A percentile compares a stretch with the other conserved stretches of the same genome.
phyloP scores from a whole-genome alignment of 1,140 invertebrate genomes.

The Potamilus streckersoni region DNA sequence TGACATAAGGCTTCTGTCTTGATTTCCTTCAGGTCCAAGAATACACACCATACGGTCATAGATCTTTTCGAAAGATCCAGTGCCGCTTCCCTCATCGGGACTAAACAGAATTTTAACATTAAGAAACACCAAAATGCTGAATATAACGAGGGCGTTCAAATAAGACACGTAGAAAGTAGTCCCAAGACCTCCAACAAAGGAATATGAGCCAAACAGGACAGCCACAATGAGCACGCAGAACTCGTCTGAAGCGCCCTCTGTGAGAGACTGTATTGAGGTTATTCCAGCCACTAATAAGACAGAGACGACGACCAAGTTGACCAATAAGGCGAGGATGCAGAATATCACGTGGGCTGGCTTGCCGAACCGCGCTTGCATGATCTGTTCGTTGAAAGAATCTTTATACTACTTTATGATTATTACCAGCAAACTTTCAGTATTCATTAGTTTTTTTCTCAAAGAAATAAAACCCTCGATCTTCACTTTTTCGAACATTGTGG shows the following conservation, averaged over 20 bases:
- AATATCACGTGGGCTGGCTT: constrained; percentile 59
- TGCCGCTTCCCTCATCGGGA: constrained; percentile 17
- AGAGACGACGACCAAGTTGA: constrained; percentile 60
- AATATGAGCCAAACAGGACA: constrained; percentile 62
- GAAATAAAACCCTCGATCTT: too few species aligned
- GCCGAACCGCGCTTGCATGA: constrained; percentile 66
- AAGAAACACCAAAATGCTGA: constrained; percentile 50
- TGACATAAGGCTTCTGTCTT: constrained; percentile 54
- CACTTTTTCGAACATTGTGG: too few species aligned
- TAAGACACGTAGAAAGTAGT: constrained; percentile 69
- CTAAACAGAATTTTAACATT: constrained; percentile 43
- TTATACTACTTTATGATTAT: too few species aligned
- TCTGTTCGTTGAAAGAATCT: constrained; percentile 28
- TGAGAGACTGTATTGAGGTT: constrained; percentile 48
- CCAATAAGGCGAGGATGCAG: constrained; percentile 60
- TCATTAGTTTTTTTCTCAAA: too few species aligned
- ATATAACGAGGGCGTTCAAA: constrained; percentile 66
- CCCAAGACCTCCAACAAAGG: constrained; percentile 65
- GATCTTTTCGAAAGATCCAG: constrained; percentile 41
- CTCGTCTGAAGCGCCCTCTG: constrained; percentile 49
- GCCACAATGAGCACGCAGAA: constrained; percentile 56
- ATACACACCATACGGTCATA: constrained; percentile 53
- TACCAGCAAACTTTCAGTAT: too few species aligned
- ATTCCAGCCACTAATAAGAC: constrained; percentile 48
- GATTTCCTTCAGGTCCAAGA: constrained; percentile 52